Evolutionary conservation across 2,888 invertebrate species (phyloP), one percentile per base, ranked within the genome.

Genomic region (Caenorhabditis sp.): DNA sequence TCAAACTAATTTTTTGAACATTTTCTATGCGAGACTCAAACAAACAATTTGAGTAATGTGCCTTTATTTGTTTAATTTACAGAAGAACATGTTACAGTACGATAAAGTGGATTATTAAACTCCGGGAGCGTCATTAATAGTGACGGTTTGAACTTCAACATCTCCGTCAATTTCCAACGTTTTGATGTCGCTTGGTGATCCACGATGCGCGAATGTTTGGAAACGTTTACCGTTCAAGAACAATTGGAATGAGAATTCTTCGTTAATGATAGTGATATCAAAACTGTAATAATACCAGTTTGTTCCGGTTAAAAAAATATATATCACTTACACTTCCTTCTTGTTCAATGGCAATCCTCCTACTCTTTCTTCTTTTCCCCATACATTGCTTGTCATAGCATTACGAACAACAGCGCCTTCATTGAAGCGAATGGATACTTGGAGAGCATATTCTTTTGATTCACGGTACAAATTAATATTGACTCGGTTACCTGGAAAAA

Each of bases 351-450:
- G 81, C 69, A 87, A 80, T 26, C 71, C 78, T 67, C 87, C 87
- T 54, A 87, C 87, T 26, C 86, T 70, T 74, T 87, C 87, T 68
- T 88, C 87, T 61, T 79, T 76, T 23, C 85, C 87, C 87, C 87
- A 87, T 17, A 77, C 76, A 52, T 82, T 83, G 75, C 81, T 78
- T 12, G 61, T 70, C 83, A 85, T 83, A 10, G 86, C 78, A 64
- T 87, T 87, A 53, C 87, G 81, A 36, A 88, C 87, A 58, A 87
- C 76, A 50, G 80, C 85, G 56, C 84, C 84, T 67, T 87, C 87
- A 54, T 83, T 83, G 81, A 77, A 87, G 54, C 87, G 84, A 63
- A 87, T 76, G 17, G 87, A 86, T 1, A 87, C 76, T 73, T 87
- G 87, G 25, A 87, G 81, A n/a, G 85, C 86, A 74, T 78, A 84